Base-by-base conservation (phyloP, 2,113 vertebrate genomes). In the Mustela lutreola region DNA sequence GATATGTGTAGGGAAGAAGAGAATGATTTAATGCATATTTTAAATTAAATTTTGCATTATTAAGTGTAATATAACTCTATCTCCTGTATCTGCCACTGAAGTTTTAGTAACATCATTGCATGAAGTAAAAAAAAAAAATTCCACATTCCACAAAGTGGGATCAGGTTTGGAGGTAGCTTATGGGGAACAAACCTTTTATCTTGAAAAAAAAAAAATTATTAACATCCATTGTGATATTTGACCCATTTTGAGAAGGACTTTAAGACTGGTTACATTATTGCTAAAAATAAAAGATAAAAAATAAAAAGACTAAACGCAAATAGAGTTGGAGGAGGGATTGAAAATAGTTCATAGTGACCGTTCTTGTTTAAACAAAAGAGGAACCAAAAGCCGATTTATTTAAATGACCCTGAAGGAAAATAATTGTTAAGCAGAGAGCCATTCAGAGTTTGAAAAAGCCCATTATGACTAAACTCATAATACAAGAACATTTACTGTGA, bases 391-490 rank as follows among this genome's bases (percentile, higher is more conserved):
- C 16, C 33, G 75, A 79, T 42, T 45, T 89, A 97, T 97, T 67
- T 81, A 94, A 89, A 92, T 76, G 18, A 26, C 3, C 86, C 86
- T 95, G 76, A 82, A 90, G 12, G 60, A 96, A 96, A 98, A 15
- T 0, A 0, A 87, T 97, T 96, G 0, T 0, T 92, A 97, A 97
- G 83, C 45, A 95, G 62, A 98, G 21, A 56, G 94, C 98, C 92
- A 98, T 95, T 98, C 95, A 98, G 60, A 0, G 0, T 90, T 81
- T 98, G 86, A 98, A 98, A 96, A 98, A 80, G 78, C 31, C 85
- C 76, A 92, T 98, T 97, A 97, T 92, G 65, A 97, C 7, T 92
- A 89, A 98, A 89, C 22, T 97, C 86, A 98, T 78, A 98, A 98
- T 97, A 97, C 28, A 95, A 96, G 28, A 95, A 81, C 79, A 97